These are phyloP conservation scores for Andrena dorsata DNA, from an alignment of 2,888 invertebrate genomes.

Conservation along the genomic window DNA sequence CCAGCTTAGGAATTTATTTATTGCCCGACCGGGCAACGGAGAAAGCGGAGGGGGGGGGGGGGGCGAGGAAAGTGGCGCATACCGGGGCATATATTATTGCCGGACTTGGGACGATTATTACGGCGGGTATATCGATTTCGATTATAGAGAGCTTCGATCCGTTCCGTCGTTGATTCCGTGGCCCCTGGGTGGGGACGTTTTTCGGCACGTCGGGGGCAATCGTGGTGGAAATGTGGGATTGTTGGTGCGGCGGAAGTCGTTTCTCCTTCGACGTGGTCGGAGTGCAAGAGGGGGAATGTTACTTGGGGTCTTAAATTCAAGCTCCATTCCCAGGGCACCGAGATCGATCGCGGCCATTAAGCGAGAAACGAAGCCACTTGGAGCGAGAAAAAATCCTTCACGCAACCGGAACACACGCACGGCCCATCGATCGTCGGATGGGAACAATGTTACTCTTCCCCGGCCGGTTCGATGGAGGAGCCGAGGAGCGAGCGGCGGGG, in stretches of 20 bases:
- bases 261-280: no score
- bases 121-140: constrained; percentile 27
- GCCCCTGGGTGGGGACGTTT: not conserved
- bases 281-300: no score
- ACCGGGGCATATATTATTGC: constrained; percentile 39
- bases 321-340: not conserved
- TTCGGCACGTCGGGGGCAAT: not conserved
- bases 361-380: constrained; percentile 19
- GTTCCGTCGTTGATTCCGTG: no score
- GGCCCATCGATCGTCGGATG: constrained; percentile 41
- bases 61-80: constrained; percentile 7
- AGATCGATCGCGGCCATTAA: constrained; percentile 39
- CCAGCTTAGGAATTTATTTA: constrained; percentile 52
- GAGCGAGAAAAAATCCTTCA: constrained; percentile 42
- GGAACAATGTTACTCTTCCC: constrained; percentile 35
- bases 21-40: constrained; percentile 20
- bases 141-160: not conserved
- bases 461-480: not conserved
- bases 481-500: not conserved
- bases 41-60: no score
- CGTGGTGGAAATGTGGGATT: not conserved
- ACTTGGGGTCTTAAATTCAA: not conserved
- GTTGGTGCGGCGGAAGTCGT: no score
- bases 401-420: constrained; percentile 47
- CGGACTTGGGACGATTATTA: constrained; percentile 9